Evolutionary conservation across 2,888 invertebrate genomes (phyloP), one percentile per base, ranked within the genome.

Genomic region (Epirrhoe alternata): DNA sequence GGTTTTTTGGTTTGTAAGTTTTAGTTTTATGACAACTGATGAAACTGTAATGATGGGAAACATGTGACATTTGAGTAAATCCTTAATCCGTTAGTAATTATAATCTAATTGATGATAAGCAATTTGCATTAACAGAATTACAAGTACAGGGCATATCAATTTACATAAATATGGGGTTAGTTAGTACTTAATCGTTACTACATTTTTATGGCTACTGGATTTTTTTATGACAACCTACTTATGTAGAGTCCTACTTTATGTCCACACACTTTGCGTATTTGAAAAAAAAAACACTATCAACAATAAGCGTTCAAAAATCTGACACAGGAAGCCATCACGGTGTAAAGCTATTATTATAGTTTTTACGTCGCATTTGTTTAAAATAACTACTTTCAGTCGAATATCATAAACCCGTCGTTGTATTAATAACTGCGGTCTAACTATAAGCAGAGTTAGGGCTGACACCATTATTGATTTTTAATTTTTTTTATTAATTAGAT

Each of bases 321-420:
- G 50, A 66, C 66, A 66, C 74, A 83, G 85, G 84, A 84, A 85
- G 82, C 73, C n/a, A 70, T 77, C 76, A 77, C 79, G 77, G 61
- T 73, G 45, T 64, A 64, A 68, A 68, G 71, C 73, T 73, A 76
- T 79, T 76, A 77, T 77, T 71, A 66, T 74, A 71, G 73, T 76
- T 80, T 78, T 78, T 77, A 66, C 80, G 78, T 80, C 79, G 77
- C 79, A 78, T 85, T 84, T 82, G 85, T 86, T 85, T 81, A 80
- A 79, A 82, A 78, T 83, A 82, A 79, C 80, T 79, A 77, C 75
- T 73, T 79, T 80, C 72, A 80, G 81, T 84, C 77, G 75, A 82
- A 83, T 85, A 84, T 83, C 82, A 82, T 88, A 86, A 87, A 87
- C 78, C 80, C 80, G 80, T 84, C 82, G 81, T 72, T 79, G 71